A percentile compares a stretch with the other conserved stretches of the same genome.
These are phyloP conservation scores for Lampris megalopsis DNA, from an alignment of 2,113 vertebrate genomes.

Conservation along the genomic window DNA sequence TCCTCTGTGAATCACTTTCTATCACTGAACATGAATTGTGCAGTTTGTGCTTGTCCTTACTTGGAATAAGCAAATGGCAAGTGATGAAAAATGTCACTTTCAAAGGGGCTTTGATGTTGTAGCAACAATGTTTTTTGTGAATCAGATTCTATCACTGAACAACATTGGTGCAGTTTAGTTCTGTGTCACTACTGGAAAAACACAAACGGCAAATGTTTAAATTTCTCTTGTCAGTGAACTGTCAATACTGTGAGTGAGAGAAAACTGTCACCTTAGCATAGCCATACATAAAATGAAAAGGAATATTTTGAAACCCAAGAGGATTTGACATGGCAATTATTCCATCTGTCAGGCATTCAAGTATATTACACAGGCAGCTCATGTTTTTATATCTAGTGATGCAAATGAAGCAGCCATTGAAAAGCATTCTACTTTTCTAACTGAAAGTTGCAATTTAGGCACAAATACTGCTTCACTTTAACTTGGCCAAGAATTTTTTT, in stretches of 20 bases:
- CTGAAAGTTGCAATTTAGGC: constrained; percentile 12
- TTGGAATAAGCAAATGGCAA: constrained; percentile 13
- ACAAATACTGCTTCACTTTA: constrained; percentile 36
- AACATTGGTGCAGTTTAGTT: constrained; percentile 11
- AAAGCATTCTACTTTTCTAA: constrained; percentile 23
- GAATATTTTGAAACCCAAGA: constrained; percentile 51
- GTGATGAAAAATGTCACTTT: constrained; percentile 29
- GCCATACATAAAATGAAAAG: constrained; percentile 61
- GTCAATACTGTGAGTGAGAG: constrained; percentile 39
- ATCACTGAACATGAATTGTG: constrained; percentile 4
- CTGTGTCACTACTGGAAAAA: constrained; percentile 29
- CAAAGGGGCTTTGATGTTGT: no score
- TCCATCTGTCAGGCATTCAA: constrained; percentile 56
- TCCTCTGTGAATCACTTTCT: constrained; percentile 9
- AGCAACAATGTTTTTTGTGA: neutral
- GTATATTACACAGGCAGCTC: constrained; percentile 47
- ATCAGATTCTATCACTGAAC: constrained; percentile 20
- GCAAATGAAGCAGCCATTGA: constrained; percentile 51
- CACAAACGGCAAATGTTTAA: constrained; percentile 33
- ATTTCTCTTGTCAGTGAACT: constrained; percentile 46
- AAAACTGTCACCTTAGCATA: constrained; percentile 57
- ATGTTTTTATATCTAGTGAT: constrained; percentile 62
- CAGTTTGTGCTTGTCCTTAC: constrained; percentile 26
- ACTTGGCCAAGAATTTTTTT: constrained; percentile 11
- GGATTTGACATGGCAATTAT: constrained; percentile 71